A percentile compares a stretch with the other conserved stretches of the same genome.
Evolutionary conservation across 1,140 invertebrate species (phyloP).

Genomic region (Macrocentrus cingulum): DNA sequence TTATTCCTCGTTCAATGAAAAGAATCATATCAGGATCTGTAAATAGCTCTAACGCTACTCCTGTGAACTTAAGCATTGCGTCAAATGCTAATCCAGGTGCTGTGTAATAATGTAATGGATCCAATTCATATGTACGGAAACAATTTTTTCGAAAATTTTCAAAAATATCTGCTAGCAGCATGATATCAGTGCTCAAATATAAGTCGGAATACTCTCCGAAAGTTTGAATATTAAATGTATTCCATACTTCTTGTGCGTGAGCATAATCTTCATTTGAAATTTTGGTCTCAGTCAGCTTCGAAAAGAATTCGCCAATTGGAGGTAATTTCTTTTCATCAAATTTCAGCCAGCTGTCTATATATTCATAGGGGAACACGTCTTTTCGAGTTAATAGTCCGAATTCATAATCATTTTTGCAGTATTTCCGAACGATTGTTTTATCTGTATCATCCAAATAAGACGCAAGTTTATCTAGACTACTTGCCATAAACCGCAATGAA

Average conservation of each 20-base stretch:
- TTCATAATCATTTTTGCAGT: not conserved
- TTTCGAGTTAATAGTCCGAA: constrained; percentile 3
- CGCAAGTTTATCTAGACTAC: not conserved
- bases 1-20: constrained; percentile 32
- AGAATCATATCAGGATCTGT: constrained; percentile 48
- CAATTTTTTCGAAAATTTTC: constrained; percentile 50
- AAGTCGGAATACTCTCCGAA: constrained; percentile 28
- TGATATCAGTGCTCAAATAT: too few relatives aligned
- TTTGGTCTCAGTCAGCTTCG: constrained; percentile 5
- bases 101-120: constrained; percentile 29
- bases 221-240: constrained; percentile 43
- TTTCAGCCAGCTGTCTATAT: not conserved
- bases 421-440: not conserved
- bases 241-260: constrained; percentile 47
- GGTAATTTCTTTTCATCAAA: not conserved
- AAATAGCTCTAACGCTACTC: constrained; percentile 52
- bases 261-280: constrained; percentile 44
- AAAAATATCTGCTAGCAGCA: constrained; percentile 8
- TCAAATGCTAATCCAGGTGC: constrained; percentile 40
- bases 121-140: constrained; percentile 37
- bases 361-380: constrained; percentile 16
- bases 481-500: not conserved
- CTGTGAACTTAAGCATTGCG: constrained; percentile 37
- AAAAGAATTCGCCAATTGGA: not conserved
- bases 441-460: not conserved